Base-by-base conservation (phyloP, 2,113 vertebrate genomes). In the Tachuris rubrigastra region DNA sequence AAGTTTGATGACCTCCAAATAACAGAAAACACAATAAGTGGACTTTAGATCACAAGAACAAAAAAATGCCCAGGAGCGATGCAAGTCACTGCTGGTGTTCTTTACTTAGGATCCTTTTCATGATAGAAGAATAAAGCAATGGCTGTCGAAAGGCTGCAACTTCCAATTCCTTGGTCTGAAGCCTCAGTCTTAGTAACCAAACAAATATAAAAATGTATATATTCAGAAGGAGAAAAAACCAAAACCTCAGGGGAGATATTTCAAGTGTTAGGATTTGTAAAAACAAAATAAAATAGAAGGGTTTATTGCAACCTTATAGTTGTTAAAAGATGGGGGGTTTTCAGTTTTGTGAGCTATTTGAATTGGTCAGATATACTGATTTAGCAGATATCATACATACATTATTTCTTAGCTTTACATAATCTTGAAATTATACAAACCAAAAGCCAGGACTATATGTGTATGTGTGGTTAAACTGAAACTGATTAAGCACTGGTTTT, bases 21-120 rank as follows among this genome's bases (percentile, higher is more conserved):
- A 98, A 98, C 93, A 98, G 95, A 98, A 98, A 98, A 98, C 98
- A 98, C 96, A 98, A 9, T 98, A 98, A 98, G 96, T 98, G 98
- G 98, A 98, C 98, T 98, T 98, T 37, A 98, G 98, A 98, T 98
- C 98, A 98, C 87, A 98, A 98, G 98, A 98, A 98, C 97, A 98
- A 98, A 98, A 98, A 98, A 98, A 98, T 98, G 98, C 97, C 98
- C 98, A 98, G 98, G 95, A 98, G 98, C 98, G 77, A 98, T 97
- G 88, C 94, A 97, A 98, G 98, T 97, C 98, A 98, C 97, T 95
- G 97, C 97, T 98, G 97, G 97, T 98, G 97, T 98, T 98, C 98
- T 98, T 98, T 98, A 97, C 98, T 98, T 98, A 98, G 95, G 97
- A 98, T 97, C 97, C 97, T 98, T 98, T 98, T 98, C 87, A 98